Base-by-base conservation (phyloP, 2,888 invertebrate genomes). In the Caenorhabditis drosophilae region DNA sequence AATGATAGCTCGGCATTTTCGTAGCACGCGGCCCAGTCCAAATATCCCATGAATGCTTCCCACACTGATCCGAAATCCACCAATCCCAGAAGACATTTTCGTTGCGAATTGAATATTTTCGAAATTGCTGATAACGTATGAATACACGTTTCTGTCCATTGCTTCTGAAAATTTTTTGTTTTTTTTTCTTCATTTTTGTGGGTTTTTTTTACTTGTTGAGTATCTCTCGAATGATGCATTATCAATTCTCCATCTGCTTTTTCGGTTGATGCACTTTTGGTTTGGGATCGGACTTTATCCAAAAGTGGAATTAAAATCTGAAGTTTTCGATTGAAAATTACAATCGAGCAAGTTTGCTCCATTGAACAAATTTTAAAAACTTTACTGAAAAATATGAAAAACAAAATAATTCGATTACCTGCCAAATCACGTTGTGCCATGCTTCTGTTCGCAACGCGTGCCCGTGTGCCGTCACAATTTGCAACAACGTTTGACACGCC, bases 181-280 rank as follows among this genome's bases (percentile, higher is more conserved):
- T n/a, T n/a, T n/a, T n/a, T n/a, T n/a, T n/a, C n/a, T n/a, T n/a
- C n/a, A n/a, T n/a, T n/a, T n/a, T n/a, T n/a, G n/a, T n/a, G n/a
- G n/a, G n/a, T n/a, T n/a, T n/a, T n/a, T n/a, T n/a, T n/a, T n/a
- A n/a, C n/a, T n/a, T n/a, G n/a, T 46, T 96, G 96, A 0, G 98
- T 98, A 85, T 98, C 97, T 59, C 98, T 88, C 0, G 96, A 93
- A 85, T 98, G 98, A 85, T 98, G 98, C 78, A 98, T 96, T 4
- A 94, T 50, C 7, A 78, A 59, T 91, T 92, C 42, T 92, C 92
- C 56, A 52, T 63, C 42, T 0, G 92, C 90, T 44, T 67, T 71
- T 47, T 78, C 71, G 0, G 75, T 78, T 2, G 79, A 78, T 12
- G 82, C 82, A 31, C 67, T 72, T 46, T 70, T 56, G 7, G 77